phyloP scores from a whole-genome alignment of 35 echinoderm and acorn worm species.

The Anneissia japonica region DNA sequence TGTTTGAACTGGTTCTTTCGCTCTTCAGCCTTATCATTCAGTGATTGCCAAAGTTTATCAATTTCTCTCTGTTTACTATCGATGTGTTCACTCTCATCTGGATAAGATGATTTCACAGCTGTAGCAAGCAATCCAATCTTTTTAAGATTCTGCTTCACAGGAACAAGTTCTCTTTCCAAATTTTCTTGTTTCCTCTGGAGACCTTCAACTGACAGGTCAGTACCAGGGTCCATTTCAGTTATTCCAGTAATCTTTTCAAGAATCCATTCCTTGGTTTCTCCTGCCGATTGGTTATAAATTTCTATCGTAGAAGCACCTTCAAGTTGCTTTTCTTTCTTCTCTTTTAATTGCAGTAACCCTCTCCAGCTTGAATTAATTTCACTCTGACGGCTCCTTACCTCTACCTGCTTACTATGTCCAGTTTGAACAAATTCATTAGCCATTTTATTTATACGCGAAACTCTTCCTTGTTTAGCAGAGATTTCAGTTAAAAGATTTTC shows the following conservation, averaged over 20 bases:
- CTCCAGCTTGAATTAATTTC: conserved; percentile 85
- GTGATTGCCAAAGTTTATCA: conserved; percentile 57
- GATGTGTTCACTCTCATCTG: conserved; percentile 74
- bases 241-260: conserved; percentile 77
- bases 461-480: conserved; percentile 57
- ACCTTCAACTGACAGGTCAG: conserved; percentile 47
- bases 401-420: conserved; percentile 85
- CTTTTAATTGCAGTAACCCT: conserved; percentile 61
- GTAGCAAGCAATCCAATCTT: conserved; percentile 90
- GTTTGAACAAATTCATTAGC: conserved; percentile 88
- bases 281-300: conserved; percentile 92
- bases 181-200: conserved; percentile 81
- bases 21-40: conserved; percentile 57
- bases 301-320: conserved; percentile 99
- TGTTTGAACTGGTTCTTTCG: conserved; percentile 62
- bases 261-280: conserved; percentile 97
- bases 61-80: conserved; percentile 68
- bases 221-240: conserved; percentile 28
- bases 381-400: conserved; percentile 69
- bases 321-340: conserved; percentile 80
- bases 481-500: conserved; percentile 89
- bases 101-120: conserved; percentile 89
- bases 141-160: conserved; percentile 71
- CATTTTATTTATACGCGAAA: conserved; percentile 91
- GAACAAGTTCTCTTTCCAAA: conserved; percentile 72